Conservation (phyloP, 2,113 vertebrate genomes). For the Haemorhous mexicanus region DNA sequence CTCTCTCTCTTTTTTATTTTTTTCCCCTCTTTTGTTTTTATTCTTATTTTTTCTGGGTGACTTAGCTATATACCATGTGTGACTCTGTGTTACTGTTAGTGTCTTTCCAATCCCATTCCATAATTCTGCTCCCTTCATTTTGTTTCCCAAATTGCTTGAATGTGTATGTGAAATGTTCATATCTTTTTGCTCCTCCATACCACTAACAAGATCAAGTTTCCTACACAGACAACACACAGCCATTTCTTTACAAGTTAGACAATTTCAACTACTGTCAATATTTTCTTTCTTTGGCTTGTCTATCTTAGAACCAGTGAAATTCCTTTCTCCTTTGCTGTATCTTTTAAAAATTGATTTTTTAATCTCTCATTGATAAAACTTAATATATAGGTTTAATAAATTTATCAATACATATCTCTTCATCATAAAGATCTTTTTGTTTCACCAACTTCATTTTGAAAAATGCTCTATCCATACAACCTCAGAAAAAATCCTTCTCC, state of each 20-base stretch:
- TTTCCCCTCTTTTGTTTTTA: not conserved
- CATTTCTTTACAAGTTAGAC: not conserved
- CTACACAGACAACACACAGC: not conserved
- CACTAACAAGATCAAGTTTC: not conserved
- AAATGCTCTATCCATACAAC: not conserved
- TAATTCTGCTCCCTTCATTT: not conserved
- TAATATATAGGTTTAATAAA: not conserved
- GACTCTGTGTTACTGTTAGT: not conserved
- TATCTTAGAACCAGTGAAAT: not conserved
- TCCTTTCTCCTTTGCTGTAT: not conserved
- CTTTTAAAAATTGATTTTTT: not conserved
- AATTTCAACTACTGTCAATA: not conserved
- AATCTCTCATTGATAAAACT: not conserved
- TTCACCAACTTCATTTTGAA: not conserved
- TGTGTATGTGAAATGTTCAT: rapidly evolving
- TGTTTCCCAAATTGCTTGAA: not conserved
- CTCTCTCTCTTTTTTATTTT: too few species aligned
- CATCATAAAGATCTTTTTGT: not conserved
- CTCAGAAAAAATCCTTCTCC: not conserved
- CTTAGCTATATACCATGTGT: not conserved
- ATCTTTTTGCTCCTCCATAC: not conserved
- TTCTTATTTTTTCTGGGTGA: not conserved
- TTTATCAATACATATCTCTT: not conserved
- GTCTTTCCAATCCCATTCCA: not conserved
- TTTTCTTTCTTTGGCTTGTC: not conserved